Evolutionary conservation across 2,113 vertebrate genomes (phyloP), one percentile per base, ranked within the genome.

Genomic region (Plotosus lineatus): DNA sequence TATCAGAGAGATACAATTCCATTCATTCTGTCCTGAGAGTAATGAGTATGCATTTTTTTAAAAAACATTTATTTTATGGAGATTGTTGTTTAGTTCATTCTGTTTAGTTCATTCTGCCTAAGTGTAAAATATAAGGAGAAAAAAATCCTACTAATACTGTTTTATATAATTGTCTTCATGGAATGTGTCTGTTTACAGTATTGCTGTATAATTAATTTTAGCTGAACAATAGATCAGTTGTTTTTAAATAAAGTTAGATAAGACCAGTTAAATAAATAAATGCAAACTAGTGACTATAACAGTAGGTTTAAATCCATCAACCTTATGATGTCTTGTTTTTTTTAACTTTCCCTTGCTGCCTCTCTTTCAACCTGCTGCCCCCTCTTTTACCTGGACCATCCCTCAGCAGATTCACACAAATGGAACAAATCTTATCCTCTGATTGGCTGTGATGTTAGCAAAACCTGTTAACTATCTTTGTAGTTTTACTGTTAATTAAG

Each of bases 401-500:
- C 65, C 50, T 40, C 46, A 4, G 15, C 38, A 14, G 28, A 77
- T n/a, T 77, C 46, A 19, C 69, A 38, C 40, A 46, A 76, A 50
- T 75, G 28, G 21, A 71, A 17, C 58, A 42, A 73, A 55, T 66
- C 61, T 15, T 14, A 10, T 9, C 9, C n/a, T 75, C 80, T 85
- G 73, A 78, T 68, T 80, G 44, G 75, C 75, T 65, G 21, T 75
- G 75, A 23, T 11, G 11, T 74, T 73, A 74, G 53, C 72, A 63
- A 71, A 75, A 51, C 31, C 46, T 38, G 40, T 60, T 26, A 71
- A 46, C 5, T 31, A 69, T n/a, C 40, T 82, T 72, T 46, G 38
- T 17, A 65, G 71, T 53, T 15, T 38, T 58, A 75, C 85, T 85
- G 84, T 77, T 71, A 77, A 82, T 85, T 90, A 88, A 85, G 88